These are phyloP conservation scores for Sebastes itinus DNA, from an alignment of 2,797 vertebrate genomes.

Conservation along the genomic window DNA sequence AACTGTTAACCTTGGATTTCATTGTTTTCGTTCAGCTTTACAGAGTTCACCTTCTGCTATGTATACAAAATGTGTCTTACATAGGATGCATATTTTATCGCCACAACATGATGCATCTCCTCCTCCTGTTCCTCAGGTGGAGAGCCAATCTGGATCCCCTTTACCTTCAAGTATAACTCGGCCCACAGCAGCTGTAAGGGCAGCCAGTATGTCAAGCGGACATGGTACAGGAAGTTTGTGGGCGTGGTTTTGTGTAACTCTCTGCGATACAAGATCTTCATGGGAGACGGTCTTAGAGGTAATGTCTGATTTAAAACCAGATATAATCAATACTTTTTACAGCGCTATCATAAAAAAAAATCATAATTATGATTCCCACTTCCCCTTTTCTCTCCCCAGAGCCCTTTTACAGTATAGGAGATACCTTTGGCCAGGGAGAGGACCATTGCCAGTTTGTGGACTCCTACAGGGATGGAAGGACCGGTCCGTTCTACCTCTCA, in stretches of 20 bases:
- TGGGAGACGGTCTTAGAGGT: slow-evolving; percentile 96
- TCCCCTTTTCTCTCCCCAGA: slow-evolving; percentile 73
- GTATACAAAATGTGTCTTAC: background rate
- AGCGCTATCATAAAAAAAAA: background rate
- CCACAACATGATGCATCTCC: background rate
- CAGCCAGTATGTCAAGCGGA: slow-evolving; percentile 96
- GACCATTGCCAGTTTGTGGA: slow-evolving; percentile 99
- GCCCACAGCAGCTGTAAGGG: slow-evolving; percentile 92
- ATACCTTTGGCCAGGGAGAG: slow-evolving; percentile 93
- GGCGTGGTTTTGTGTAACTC: slow-evolving; percentile 98
- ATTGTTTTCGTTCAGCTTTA: background rate
- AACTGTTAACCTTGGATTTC: background rate
- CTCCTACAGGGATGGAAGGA: slow-evolving; percentile 95
- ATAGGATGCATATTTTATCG: background rate
- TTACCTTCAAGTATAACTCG: slow-evolving; percentile 90
- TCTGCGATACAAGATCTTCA: slow-evolving; percentile 98
- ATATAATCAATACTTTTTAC: background rate
- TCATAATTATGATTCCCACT: background rate
- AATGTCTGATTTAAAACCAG: background rate
- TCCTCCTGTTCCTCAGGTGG: slow-evolving; percentile 82
- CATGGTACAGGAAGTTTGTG: slow-evolving; percentile 98
- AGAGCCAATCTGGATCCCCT: slow-evolving; percentile 98
- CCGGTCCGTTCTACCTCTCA: slow-evolving; percentile 88
- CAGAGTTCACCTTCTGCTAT: background rate
- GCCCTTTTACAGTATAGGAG: slow-evolving; percentile 94